phyloP scores from a whole-genome alignment of 2,113 vertebrate genomes.

The Brachyistius frenatus region DNA sequence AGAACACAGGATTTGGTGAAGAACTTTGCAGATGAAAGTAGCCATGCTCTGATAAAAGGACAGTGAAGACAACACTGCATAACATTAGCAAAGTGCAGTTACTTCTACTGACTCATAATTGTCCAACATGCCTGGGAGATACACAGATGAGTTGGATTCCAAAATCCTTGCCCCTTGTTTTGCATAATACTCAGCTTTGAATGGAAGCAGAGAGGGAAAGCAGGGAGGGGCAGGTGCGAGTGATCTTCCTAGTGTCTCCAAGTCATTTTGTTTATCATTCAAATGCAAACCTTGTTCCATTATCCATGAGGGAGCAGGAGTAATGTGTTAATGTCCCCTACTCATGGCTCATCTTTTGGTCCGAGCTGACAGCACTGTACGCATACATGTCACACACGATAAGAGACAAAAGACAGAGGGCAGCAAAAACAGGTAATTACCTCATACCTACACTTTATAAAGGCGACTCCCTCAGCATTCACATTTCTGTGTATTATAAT shows the following conservation, averaged over 20 bases:
- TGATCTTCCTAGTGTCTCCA: conserved; percentile 80
- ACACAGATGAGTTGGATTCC: conserved; percentile 74
- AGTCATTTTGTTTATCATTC: conserved; percentile 87
- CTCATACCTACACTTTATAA: conserved; percentile 70
- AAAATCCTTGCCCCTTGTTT: conserved; percentile 71
- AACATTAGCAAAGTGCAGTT: conserved; percentile 74
- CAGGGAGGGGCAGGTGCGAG: conserved; percentile 58
- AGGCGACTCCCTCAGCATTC: conserved; percentile 67
- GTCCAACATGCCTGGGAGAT: conserved; percentile 85
- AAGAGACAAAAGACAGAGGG: conserved; percentile 66
- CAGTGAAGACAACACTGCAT: conserved; percentile 69
- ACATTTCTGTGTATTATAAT: conserved; percentile 78
- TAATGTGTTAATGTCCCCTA: conserved; percentile 81
- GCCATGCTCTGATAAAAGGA: conserved; percentile 64
- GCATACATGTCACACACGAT: conserved; percentile 66
- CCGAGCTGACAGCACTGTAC: conserved; percentile 69
- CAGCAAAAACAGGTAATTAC: conserved; percentile 82
- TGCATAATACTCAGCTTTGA: conserved; percentile 81
- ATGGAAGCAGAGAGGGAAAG: conserved; percentile 29
- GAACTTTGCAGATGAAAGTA: conserved; percentile 81
- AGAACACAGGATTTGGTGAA: conserved; percentile 53
- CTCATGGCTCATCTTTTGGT: conserved; percentile 64
- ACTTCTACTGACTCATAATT: conserved; percentile 79
- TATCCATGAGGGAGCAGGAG: conserved; percentile 83
- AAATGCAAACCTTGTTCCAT: conserved; percentile 86